phyloP scores from a whole-genome alignment of 2,888 invertebrate species.

The Frankliniella fusca region DNA sequence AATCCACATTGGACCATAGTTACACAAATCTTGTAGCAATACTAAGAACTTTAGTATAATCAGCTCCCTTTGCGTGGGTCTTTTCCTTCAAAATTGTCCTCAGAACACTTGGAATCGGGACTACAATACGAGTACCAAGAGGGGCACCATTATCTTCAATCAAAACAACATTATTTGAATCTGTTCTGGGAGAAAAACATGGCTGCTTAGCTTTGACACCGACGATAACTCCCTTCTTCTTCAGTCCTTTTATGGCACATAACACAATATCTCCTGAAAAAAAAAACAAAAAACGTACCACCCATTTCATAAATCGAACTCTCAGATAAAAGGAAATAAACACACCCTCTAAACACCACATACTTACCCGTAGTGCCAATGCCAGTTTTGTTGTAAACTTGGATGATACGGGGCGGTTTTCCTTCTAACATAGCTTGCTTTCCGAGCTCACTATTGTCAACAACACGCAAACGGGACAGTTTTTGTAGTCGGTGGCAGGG shows the following conservation, averaged over 20 bases:
- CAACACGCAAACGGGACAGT: conserved; percentile 77
- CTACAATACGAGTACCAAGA: conserved; percentile 89
- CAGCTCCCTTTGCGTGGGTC: conserved; percentile 75
- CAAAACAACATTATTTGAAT: conserved; percentile 92
- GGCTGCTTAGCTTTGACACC: conserved; percentile 81
- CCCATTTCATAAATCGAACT: not conserved
- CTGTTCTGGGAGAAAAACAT: conserved; percentile 80
- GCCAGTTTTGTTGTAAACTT: conserved; percentile 80
- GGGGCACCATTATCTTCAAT: conserved; percentile 94
- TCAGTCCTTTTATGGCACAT: conserved; percentile 91
- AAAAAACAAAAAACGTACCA: conserved; percentile 51
- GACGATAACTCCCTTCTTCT: conserved; percentile 86
- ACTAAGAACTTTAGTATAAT: conserved; percentile 87
- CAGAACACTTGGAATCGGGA: conserved; percentile 87
- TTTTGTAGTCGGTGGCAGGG: conserved; percentile 64
- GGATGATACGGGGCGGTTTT: conserved; percentile 87
- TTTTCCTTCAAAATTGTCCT: conserved; percentile 78
- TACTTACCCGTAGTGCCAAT: conserved; percentile 58
- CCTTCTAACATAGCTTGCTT: conserved; percentile 92
- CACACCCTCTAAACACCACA: conserved; percentile 21
- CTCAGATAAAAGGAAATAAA: not conserved
- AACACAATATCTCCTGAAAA: conserved; percentile 77
- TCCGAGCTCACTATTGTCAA: conserved; percentile 95
- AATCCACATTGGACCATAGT: conserved; percentile 27
- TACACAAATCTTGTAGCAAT: conserved; percentile 86